Conservation (phyloP, 2,113 vertebrate species). For the Ptilorrhoa leucosticta region DNA sequence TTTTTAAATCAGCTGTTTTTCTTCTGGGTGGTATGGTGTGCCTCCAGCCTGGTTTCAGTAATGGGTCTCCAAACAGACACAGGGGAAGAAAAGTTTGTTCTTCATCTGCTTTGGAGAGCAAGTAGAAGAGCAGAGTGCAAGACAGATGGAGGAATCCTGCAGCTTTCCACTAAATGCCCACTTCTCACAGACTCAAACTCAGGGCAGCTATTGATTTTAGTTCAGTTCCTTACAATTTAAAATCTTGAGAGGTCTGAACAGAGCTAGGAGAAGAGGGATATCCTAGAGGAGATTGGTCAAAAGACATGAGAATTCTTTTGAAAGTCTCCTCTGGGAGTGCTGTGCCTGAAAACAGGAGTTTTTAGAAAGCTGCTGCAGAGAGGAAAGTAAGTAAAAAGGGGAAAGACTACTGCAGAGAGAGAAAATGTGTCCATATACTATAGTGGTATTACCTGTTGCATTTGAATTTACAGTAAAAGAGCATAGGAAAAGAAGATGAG, state of each 20-base stretch:
- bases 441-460: neutral
- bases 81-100: neutral
- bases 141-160: neutral
- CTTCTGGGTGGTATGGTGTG: neutral
- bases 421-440: neutral
- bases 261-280: neutral
- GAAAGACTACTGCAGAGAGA: neutral
- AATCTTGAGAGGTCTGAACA: neutral
- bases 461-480: neutral
- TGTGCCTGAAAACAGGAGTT: neutral
- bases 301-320: neutral
- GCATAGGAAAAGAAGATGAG: neutral
- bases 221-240: neutral
- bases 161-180: neutral
- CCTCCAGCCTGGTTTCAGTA: neutral
- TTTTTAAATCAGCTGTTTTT: neutral
- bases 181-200: neutral
- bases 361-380: neutral
- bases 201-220: neutral
- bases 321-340: neutral
- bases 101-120: neutral
- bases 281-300: neutral
- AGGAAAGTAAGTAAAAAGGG: neutral
- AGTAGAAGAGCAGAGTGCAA: neutral
- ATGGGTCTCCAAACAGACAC: neutral